A percentile compares a stretch with the other conserved stretches of the same genome.
These are phyloP conservation scores for Pristionchus maxplancki DNA, from an alignment of 2,888 invertebrate genomes.

Conservation along the genomic window DNA sequence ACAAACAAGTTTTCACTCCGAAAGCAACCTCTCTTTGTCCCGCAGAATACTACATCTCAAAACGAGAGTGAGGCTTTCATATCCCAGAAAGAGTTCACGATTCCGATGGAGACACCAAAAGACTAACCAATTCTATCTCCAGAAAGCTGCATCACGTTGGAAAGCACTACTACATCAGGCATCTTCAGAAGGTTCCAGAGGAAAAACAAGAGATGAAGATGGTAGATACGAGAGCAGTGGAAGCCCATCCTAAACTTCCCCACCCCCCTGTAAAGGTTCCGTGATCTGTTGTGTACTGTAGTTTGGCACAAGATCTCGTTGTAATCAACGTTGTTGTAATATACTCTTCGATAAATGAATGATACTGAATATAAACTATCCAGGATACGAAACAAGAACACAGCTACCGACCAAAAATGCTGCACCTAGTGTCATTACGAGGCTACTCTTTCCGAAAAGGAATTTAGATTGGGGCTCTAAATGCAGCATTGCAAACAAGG, in stretches of 20 bases:
- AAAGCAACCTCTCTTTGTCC: slow-evolving; percentile 14
- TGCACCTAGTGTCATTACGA: neutral
- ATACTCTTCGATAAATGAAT: neutral
- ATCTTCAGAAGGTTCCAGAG: neutral
- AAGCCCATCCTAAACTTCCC: neutral
- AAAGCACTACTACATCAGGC: slow-evolving; percentile 33
- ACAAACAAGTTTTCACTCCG: slow-evolving; percentile 42
- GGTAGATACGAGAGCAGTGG: neutral
- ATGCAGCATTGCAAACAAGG: neutral
- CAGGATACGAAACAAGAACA: neutral
- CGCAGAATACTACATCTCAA: slow-evolving; percentile 46
- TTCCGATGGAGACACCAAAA: neutral
- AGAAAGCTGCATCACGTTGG: slow-evolving; percentile 47
- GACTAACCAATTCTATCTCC: neutral
- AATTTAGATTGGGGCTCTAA: neutral
- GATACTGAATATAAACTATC: neutral
- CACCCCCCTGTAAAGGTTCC: neutral
- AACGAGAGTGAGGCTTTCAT: neutral
- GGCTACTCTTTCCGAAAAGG: neutral
- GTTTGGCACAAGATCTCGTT: neutral
- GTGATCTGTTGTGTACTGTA: neutral
- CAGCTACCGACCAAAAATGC: neutral
- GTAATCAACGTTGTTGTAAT: neutral
- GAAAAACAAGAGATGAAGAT: neutral
- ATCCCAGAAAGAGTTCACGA: neutral